A percentile compares a stretch with the other conserved stretches of the same genome.
Conservation (phyloP, 2,797 vertebrate genomes). For the Hipposideros larvatus region DNA sequence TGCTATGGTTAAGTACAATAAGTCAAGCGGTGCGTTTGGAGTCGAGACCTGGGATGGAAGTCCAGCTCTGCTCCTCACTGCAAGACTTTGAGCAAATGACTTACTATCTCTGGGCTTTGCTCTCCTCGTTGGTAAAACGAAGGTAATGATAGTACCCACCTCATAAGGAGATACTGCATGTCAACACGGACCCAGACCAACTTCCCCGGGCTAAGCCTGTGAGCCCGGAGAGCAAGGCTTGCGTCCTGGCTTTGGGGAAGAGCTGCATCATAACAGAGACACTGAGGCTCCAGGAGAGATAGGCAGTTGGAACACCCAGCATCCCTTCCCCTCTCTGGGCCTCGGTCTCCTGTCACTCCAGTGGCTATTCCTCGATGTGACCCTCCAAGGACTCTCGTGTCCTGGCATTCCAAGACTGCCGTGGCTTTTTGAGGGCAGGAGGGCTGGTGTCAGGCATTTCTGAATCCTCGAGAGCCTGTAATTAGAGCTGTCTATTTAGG, state of each 20-base stretch:
- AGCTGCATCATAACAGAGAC: background rate
- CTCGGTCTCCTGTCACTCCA: background rate
- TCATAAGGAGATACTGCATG: background rate
- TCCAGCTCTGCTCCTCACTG: background rate
- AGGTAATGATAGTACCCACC: background rate
- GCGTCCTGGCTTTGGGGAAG: background rate
- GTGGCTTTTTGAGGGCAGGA: background rate
- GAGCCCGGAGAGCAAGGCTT: background rate
- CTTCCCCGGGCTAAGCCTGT: background rate
- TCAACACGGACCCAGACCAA: background rate
- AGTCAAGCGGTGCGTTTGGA: background rate
- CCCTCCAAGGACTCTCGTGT: background rate
- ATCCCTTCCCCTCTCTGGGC: background rate
- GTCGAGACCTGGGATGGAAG: background rate
- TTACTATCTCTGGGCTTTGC: background rate
- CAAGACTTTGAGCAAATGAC: background rate
- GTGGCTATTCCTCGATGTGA: background rate
- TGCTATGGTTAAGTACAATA: background rate
- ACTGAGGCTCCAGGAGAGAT: background rate
- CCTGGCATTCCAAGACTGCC: background rate
- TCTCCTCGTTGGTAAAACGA: background rate
- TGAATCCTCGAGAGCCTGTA: constrained; percentile 85
- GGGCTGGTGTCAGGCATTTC: constrained; percentile 79
- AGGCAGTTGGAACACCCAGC: background rate
- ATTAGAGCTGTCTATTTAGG: constrained; percentile 90